Conservation (phyloP, 2,888 invertebrate genomes). For the Silvanus unidentatus region DNA sequence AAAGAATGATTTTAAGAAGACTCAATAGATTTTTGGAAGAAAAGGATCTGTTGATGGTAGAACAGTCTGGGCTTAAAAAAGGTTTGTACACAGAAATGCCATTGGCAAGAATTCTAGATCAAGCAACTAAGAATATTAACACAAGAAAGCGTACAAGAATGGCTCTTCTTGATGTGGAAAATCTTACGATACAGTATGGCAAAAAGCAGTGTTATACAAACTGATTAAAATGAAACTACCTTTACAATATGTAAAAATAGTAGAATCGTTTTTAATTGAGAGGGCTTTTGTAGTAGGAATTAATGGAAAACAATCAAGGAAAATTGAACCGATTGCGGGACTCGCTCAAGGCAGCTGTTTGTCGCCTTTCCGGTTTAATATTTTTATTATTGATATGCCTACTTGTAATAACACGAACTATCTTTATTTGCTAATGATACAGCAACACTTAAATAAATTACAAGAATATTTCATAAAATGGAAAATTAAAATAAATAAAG, state of each 20-base stretch:
- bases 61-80: constrained; percentile 2
- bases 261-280: too few species aligned
- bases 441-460: too few species aligned
- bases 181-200: constrained; percentile 7
- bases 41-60: neutral
- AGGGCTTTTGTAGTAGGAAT: too few species aligned
- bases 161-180: constrained; percentile 5
- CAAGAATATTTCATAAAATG: too few species aligned
- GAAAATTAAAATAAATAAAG: too few species aligned
- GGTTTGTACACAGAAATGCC: neutral
- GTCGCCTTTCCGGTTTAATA: neutral
- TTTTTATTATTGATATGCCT: constrained; percentile 3
- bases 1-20: too few species aligned
- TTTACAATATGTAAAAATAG: too few species aligned
- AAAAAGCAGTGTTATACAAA: neutral
- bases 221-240: constrained; percentile 2
- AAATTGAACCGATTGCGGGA: too few species aligned
- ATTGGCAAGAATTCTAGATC: neutral
- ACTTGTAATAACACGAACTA: neutral
- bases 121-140: constrained; percentile 3
- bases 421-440: neutral
- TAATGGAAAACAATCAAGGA: too few species aligned
- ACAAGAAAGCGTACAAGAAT: neutral
- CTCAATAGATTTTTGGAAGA: neutral
- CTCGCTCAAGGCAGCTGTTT: neutral